phyloP scores from a whole-genome alignment of 2,113 vertebrate species.

The Rhea americana region DNA sequence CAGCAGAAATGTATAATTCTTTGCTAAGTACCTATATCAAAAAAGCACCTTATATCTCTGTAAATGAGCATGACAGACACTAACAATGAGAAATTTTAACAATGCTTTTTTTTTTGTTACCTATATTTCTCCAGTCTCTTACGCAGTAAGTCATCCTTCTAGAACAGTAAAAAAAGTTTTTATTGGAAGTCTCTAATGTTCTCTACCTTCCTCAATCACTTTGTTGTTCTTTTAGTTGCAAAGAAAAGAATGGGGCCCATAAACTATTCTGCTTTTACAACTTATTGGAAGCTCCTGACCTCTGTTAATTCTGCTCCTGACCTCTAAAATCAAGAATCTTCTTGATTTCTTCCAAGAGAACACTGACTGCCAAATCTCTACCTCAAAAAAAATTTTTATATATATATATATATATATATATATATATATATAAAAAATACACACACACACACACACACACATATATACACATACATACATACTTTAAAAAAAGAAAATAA shows the following conservation, averaged over 20 bases:
- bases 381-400: background rate
- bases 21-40: background rate
- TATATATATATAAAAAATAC: too few relatives aligned
- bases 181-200: background rate
- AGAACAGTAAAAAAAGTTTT: background rate
- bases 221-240: background rate
- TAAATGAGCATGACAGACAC: background rate
- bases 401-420: too few relatives aligned
- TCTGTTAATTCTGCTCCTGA: background rate
- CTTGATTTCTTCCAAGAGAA: background rate
- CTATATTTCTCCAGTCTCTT: background rate
- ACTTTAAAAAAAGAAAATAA: background rate
- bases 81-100: background rate
- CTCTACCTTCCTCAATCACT: background rate
- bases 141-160: background rate
- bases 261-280: background rate
- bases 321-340: background rate
- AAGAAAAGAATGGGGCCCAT: background rate
- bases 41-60: background rate
- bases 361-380: background rate
- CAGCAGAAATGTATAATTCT: background rate
- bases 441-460: too few relatives aligned
- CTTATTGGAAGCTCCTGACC: background rate
- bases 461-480: too few relatives aligned
- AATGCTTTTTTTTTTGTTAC: background rate